Conservation (phyloP, 2,888 invertebrate genomes). For the Oscheius myriophilus region DNA sequence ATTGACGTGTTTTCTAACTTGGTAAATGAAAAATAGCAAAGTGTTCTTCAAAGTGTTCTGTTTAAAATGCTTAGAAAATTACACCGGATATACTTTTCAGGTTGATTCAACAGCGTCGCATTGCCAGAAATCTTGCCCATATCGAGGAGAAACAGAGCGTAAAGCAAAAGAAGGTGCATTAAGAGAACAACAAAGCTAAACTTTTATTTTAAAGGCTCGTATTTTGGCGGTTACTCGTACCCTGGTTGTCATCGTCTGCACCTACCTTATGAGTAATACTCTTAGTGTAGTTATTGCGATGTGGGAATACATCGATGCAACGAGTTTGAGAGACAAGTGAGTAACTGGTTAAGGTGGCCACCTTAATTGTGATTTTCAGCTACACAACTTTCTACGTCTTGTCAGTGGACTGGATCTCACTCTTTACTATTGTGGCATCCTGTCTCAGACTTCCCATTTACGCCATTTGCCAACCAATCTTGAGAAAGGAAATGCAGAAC, state of each 20-base stretch:
- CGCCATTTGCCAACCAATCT: constrained; percentile 50
- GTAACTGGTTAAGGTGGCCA: not conserved
- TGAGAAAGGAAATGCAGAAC: constrained; percentile 48
- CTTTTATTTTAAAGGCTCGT: constrained; percentile 37
- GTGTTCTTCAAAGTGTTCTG: no score
- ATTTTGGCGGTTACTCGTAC: constrained; percentile 55
- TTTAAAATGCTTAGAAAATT: not conserved
- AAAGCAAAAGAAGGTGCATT: constrained; percentile 49
- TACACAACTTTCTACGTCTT: constrained; percentile 49
- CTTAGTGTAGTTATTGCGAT: constrained; percentile 49
- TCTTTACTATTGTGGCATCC: constrained; percentile 53
- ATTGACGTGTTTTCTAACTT: no score
- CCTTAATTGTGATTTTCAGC: constrained; percentile 36
- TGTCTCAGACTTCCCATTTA: constrained; percentile 58
- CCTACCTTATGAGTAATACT: constrained; percentile 53
- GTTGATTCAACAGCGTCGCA: constrained; percentile 4
- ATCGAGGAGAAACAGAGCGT: constrained; percentile 49
- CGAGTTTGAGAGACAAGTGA: constrained; percentile 33
- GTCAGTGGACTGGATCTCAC: constrained; percentile 53
- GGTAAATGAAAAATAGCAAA: no score
- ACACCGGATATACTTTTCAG: not conserved
- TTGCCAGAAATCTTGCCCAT: constrained; percentile 10
- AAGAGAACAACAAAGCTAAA: not conserved
- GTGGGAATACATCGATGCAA: constrained; percentile 50
- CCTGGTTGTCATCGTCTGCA: constrained; percentile 55